Evolutionary conservation across 2,797 vertebrate genomes (phyloP).

Genomic region (Ctenosaura bakeri): DNA sequence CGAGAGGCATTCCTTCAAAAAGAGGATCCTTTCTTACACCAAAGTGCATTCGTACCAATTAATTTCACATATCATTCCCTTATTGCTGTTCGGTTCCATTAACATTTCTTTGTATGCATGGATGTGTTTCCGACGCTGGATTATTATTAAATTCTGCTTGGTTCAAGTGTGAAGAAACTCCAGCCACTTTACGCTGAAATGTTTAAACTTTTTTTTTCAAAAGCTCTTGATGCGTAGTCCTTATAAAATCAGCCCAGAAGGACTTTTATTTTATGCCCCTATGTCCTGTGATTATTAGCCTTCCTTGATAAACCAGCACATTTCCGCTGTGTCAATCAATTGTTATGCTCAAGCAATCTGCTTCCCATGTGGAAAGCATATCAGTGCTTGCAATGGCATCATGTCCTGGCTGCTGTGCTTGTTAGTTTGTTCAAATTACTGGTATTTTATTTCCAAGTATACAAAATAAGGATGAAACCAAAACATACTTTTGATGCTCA

Average conservation of each 20-base stretch:
- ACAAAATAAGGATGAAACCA: too few species aligned
- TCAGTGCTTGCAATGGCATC: background rate
- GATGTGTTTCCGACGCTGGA: background rate
- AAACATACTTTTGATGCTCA: too few species aligned
- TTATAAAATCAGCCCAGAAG: constrained; percentile 7
- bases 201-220: background rate
- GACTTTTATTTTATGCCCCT: background rate
- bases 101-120: constrained; percentile 17
- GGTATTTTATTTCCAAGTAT: too few species aligned
- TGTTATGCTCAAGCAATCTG: too few species aligned
- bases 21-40: constrained; percentile 1
- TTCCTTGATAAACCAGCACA: background rate
- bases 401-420: too few species aligned
- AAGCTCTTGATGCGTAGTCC: background rate
- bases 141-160: background rate
- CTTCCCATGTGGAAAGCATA: background rate
- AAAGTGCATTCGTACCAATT: background rate
- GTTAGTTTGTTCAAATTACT: too few species aligned
- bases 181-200: background rate
- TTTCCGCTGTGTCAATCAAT: background rate
- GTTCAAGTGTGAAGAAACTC: background rate
- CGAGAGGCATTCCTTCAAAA: background rate
- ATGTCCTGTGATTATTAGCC: background rate
- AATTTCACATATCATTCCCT: background rate
- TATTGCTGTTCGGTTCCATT: constrained; percentile 19